phyloP scores from a whole-genome alignment of 2,888 invertebrate species.

The Leptinotarsa juncta region DNA sequence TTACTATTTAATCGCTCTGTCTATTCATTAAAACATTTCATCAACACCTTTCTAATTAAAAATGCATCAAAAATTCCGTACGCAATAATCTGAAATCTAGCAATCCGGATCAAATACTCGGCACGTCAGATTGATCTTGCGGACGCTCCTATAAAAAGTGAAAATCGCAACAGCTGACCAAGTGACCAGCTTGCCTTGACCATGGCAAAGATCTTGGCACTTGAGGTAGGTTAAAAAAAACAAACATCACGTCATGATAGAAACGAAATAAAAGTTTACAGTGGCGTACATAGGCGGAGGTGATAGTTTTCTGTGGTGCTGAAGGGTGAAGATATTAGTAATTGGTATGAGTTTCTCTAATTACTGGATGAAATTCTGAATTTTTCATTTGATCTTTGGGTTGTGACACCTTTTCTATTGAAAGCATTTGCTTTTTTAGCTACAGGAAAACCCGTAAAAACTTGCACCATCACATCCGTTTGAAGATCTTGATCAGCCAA shows the following conservation, averaged over 20 bases:
- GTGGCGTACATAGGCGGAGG: constrained; percentile 10
- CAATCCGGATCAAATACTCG: not conserved
- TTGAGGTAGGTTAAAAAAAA: constrained; percentile 28
- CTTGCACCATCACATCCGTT: too few relatives aligned
- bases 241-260: constrained; percentile 16
- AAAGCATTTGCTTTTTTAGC: too few relatives aligned
- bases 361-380: too few relatives aligned
- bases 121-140: not conserved
- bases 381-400: too few relatives aligned
- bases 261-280: constrained; percentile 3
- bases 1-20: too few relatives aligned
- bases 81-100: not conserved
- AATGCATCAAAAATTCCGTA: not conserved
- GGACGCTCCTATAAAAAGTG: constrained; percentile 17
- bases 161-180: constrained; percentile 25
- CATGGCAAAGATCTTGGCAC: constrained; percentile 32
- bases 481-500: too few relatives aligned
- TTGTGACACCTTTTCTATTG: too few relatives aligned
- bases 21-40: too few relatives aligned
- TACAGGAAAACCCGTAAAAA: too few relatives aligned
- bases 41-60: too few relatives aligned
- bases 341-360: not conserved
- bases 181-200: constrained; percentile 30
- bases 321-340: not conserved
- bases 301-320: not conserved